phyloP scores from a whole-genome alignment of 2,888 invertebrate genomes.

The Mesochorus sp. region DNA sequence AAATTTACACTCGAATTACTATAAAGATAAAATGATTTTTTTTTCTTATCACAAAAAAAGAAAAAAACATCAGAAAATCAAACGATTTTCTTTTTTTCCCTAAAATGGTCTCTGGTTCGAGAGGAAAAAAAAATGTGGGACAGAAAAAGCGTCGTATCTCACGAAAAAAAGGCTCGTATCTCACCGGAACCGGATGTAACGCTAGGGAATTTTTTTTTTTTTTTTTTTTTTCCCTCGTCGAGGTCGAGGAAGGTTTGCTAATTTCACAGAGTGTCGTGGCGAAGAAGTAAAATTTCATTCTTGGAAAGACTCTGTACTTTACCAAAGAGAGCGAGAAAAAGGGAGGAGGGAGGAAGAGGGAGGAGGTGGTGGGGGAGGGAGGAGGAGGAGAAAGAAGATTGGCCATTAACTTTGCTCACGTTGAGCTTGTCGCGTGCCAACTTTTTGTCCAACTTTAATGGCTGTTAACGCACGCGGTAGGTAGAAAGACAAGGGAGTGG shows the following conservation, averaged over 20 bases:
- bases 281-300: not conserved
- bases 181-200: no score
- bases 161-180: no score
- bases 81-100: no score
- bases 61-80: no score
- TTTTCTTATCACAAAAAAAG: no score
- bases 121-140: no score
- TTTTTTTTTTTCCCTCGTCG: not conserved
- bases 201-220: no score
- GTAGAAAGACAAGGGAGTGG: no score
- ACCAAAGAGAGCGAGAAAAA: not conserved
- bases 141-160: no score
- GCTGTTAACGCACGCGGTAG: constrained; percentile 65
- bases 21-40: no score
- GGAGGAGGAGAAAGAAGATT: not conserved
- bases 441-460: constrained; percentile 63
- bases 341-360: not conserved
- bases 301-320: not conserved
- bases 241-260: not conserved
- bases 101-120: no score
- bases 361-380: not conserved
- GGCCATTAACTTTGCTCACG: constrained; percentile 17
- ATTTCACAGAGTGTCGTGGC: not conserved
- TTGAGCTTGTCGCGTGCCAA: constrained; percentile 23
- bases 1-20: no score